A percentile compares a stretch with the other conserved stretches of the same genome.
Evolutionary conservation across 2,113 vertebrate species (phyloP).

Genomic region (Dunckerocampus dactyliophorus): DNA sequence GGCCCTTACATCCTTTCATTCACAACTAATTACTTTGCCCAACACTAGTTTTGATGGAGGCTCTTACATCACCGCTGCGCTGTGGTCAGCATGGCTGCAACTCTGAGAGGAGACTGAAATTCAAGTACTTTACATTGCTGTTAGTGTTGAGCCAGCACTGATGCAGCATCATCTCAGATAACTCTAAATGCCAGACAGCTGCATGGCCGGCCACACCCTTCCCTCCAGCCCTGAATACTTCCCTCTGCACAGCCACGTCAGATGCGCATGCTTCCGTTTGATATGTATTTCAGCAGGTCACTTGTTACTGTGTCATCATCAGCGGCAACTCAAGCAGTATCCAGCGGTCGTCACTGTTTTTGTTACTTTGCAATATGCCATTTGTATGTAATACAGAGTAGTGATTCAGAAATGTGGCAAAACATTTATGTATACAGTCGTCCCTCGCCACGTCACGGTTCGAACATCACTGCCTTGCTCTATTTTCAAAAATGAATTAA

Average conservation of each 20-base stretch:
- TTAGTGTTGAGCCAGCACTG: conserved; percentile 6
- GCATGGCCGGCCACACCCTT: conserved; percentile 48
- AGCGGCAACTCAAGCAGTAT: too few relatives aligned
- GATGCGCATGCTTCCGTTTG: too few relatives aligned
- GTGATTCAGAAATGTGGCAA: too few relatives aligned
- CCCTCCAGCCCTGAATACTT: conserved; percentile 29
- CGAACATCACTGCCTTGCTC: neutral
- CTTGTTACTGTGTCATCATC: too few relatives aligned
- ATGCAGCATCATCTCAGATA: conserved; percentile 39
- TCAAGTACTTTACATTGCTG: neutral
- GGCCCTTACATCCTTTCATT: too few relatives aligned
- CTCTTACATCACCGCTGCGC: neutral
- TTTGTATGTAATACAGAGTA: neutral
- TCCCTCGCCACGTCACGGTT: too few relatives aligned
- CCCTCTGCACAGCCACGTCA: conserved; percentile 24
- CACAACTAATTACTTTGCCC: too few relatives aligned
- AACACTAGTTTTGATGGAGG: neutral
- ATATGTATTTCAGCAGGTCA: too few relatives aligned
- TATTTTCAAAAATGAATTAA: too few relatives aligned
- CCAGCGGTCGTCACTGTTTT: too few relatives aligned
- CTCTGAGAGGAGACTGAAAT: conserved; percentile 10
- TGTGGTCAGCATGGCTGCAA: neutral
- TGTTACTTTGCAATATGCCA: neutral
- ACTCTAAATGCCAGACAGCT: conserved; percentile 56
- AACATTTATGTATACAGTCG: too few relatives aligned